phyloP scores from a whole-genome alignment of 2,888 invertebrate species.

The Kuschelorhynchus macadamiae region DNA sequence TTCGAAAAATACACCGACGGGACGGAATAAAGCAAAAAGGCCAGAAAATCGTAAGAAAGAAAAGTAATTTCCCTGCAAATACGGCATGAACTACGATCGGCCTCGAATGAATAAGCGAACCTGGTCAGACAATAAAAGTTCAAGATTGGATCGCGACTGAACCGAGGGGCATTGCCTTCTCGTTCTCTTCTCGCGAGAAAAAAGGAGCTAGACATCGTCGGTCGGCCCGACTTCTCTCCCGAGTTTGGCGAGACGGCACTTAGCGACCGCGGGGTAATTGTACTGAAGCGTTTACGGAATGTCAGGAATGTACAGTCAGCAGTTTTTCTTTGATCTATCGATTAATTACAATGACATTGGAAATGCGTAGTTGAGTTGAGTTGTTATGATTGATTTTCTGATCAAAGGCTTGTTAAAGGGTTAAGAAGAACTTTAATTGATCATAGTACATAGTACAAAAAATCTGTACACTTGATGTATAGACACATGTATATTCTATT shows the following conservation, averaged over 20 bases:
- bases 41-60: slow-evolving; percentile 7
- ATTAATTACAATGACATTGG: no score
- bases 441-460: no score
- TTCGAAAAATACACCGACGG: not conserved
- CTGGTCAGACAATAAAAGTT: slow-evolving; percentile 32
- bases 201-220: slow-evolving; percentile 25
- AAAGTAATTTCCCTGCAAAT: slow-evolving; percentile 28
- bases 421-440: no score
- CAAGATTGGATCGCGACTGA: slow-evolving; percentile 28
- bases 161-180: slow-evolving; percentile 28
- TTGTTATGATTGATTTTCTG: no score
- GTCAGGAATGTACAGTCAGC: no score
- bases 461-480: no score
- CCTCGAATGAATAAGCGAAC: slow-evolving; percentile 15
- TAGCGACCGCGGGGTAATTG: not conserved
- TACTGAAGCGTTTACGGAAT: no score
- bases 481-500: no score
- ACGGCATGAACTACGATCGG: slow-evolving; percentile 9
- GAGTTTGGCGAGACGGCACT: slow-evolving; percentile 7
- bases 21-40: not conserved
- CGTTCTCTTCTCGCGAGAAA: slow-evolving; percentile 18
- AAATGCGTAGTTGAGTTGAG: no score
- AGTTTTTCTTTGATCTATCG: no score
- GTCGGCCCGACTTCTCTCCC: slow-evolving; percentile 16
- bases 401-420: no score